Percentiles rank a stretch among this genome's conserved stretches.
Conservation (phyloP, 2,113 vertebrate genomes). For the Piliocolobus tephrosceles region DNA sequence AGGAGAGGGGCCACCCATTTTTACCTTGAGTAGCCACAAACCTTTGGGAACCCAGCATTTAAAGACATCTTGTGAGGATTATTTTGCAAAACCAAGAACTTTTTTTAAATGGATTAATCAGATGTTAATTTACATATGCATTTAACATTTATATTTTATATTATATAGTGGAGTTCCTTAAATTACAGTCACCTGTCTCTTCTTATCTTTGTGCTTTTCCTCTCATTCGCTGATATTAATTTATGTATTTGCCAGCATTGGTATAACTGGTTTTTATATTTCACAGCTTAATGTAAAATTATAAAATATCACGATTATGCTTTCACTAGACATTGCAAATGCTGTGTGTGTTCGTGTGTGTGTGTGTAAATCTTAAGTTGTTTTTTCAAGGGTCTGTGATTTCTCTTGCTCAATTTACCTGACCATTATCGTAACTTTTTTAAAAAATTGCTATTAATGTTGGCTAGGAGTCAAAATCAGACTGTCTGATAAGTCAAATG, state of each 20-base stretch:
- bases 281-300: background rate
- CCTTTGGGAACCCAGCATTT: too few relatives aligned
- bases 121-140: background rate
- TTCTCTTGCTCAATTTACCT: background rate
- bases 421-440: background rate
- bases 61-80: too few relatives aligned
- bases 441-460: background rate
- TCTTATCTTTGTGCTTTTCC: background rate
- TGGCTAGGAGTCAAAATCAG: background rate
- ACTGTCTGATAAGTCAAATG: constrained; percentile 22
- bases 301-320: fast-evolving
- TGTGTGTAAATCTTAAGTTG: background rate
- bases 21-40: fast-evolving
- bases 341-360: fast-evolving
- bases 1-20: background rate
- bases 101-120: background rate
- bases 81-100: background rate
- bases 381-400: background rate
- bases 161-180: background rate
- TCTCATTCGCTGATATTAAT: background rate
- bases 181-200: fast-evolving
- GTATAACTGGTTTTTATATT: background rate
- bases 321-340: background rate
- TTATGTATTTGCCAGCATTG: background rate
- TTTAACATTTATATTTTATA: background rate